A percentile compares a stretch with the other conserved stretches of the same genome.
Conservation (phyloP, 2,888 invertebrate genomes). For the Lepeophtheirus nordmannii region DNA sequence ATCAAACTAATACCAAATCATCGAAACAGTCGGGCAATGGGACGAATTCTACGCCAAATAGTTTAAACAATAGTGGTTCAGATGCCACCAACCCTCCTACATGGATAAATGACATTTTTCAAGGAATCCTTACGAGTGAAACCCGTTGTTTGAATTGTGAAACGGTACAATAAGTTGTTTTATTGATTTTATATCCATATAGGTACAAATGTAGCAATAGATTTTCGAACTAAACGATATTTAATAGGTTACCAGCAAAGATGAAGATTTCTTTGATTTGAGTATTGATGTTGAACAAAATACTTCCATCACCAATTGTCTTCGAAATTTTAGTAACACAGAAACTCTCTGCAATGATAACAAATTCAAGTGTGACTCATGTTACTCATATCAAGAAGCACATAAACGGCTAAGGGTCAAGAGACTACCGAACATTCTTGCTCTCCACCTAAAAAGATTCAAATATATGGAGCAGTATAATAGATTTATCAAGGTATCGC, state of each 20-base stretch:
- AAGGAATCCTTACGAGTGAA: slow-evolving; percentile 97
- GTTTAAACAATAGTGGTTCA: background rate
- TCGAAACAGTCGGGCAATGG: slow-evolving; percentile 25
- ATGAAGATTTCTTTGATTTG: slow-evolving; percentile 89
- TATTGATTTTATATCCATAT: no score
- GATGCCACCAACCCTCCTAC: slow-evolving; percentile 52
- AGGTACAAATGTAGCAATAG: no score
- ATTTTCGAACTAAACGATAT: slow-evolving; percentile 3
- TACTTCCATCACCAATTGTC: slow-evolving; percentile 94
- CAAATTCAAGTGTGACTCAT: slow-evolving; percentile 98
- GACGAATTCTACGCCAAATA: slow-evolving; percentile 15
- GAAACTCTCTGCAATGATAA: slow-evolving; percentile 97
- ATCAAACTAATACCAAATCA: slow-evolving; percentile 13
- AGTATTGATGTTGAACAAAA: slow-evolving; percentile 40
- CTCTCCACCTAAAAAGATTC: slow-evolving; percentile 89
- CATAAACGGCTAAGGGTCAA: slow-evolving; percentile 97
- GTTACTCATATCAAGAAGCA: slow-evolving; percentile 97
- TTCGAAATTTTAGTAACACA: slow-evolving; percentile 92
- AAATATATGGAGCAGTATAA: slow-evolving; percentile 98
- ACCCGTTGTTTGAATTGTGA: slow-evolving; percentile 98
- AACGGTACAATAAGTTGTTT: slow-evolving; percentile 51
- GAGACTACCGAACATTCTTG: slow-evolving; percentile 91
- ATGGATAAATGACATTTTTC: slow-evolving; percentile 99
- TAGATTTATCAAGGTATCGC: slow-evolving; percentile 95
- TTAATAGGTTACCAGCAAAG: slow-evolving; percentile 69